Evolutionary conservation across 2,888 invertebrate species (phyloP), one percentile per base, ranked within the genome.

Genomic region (Tinea trinotella): DNA sequence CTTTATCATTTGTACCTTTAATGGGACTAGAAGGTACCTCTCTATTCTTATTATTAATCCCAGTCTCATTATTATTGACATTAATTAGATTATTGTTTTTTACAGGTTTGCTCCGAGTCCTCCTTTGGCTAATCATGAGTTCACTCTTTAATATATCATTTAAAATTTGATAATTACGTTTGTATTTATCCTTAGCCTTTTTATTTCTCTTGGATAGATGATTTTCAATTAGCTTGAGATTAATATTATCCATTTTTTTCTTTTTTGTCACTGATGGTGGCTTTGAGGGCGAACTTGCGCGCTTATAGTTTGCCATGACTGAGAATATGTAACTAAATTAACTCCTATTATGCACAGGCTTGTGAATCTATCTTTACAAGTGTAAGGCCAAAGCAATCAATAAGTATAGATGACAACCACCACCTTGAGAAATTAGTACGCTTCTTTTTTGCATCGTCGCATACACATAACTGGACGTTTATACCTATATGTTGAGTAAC

Each of bases 281-380:
- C 13, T 70, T 73, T 34, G 70, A 67, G 65, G 76, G 65, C 57
- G 74, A 77, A 64, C 68, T 56, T 75, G 70, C 79, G 73, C 62
- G 73, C 64, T 76, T 81, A 64, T 72, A 67, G 62, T 79, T 82
- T 77, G 83, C 85, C 84, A 85, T 85, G 13, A 22, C 13, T 5
- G 19, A 5, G 48, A 49, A 40, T 40, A 12, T n/a, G 40, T 13
- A 40, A 30, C 30, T 30, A 7, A 30, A 30, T n/a, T n/a, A 24
- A 24, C 9, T 40, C 40, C 13, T 40, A 40, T 40, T 12, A 40
- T 13, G 40, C 7, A 24, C 24, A 24, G 24, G 15, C 40, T 40
- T n/a, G 15, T 40, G 15, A 40, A 12, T 40, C 12, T 40, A n/a
- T 40, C 40, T 17, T 19, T 44, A 44, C 15, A 46, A 46, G 19